Conservation (phyloP, 92 coral and sea anemone genomes). For the Epizoanthus illoricatus region DNA sequence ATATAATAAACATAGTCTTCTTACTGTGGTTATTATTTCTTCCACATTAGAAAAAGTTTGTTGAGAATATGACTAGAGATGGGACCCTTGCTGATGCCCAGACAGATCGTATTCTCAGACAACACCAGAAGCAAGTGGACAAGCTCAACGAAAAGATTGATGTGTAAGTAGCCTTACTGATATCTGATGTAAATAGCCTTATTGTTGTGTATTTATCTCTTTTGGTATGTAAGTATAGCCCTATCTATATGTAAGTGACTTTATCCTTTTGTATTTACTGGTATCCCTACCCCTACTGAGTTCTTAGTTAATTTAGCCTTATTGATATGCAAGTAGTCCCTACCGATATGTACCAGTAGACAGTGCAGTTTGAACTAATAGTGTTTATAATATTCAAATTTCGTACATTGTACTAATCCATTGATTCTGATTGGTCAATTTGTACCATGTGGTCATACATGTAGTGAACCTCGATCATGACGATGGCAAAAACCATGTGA, state of each 20-base stretch:
- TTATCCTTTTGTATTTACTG: neutral
- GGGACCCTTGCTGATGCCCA: constrained; percentile 92
- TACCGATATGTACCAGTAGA: neutral
- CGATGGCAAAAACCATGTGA: too few species aligned
- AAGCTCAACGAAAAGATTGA: constrained; percentile 82
- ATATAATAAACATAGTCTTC: neutral
- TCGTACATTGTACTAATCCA: too few species aligned
- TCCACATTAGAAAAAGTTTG: constrained; percentile 71
- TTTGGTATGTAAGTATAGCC: neutral
- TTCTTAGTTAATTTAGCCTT: too few species aligned
- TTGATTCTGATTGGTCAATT: too few species aligned
- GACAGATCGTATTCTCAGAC: constrained; percentile 83
- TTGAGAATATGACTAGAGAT: constrained; percentile 89
- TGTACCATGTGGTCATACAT: too few species aligned
- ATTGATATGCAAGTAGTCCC: neutral
- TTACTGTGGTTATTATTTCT: neutral
- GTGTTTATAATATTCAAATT: too few species aligned
- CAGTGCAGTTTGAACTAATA: too few species aligned
- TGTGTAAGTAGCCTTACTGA: constrained; percentile 55
- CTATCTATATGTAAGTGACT: neutral
- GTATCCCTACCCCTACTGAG: too few species aligned
- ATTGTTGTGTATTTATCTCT: neutral
- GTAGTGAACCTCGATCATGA: too few species aligned
- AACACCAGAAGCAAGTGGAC: constrained; percentile 91
- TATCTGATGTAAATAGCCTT: neutral